Conservation (phyloP, 2,888 invertebrate genomes). For the Tipula helvola region DNA sequence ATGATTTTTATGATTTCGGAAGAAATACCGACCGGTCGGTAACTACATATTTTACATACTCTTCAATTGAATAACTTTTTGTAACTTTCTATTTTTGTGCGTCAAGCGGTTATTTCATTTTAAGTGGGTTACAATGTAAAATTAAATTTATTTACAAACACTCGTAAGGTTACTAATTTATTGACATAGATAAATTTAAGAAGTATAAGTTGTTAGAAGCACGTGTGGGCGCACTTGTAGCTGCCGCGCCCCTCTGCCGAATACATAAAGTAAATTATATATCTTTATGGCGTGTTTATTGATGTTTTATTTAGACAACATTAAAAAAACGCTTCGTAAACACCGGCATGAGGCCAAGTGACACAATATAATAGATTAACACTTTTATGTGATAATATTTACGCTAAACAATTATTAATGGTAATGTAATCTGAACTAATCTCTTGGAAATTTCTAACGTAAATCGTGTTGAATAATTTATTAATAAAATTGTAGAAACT, state of each 20-base stretch:
- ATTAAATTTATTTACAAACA: neutral
- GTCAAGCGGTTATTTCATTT: neutral
- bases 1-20: neutral
- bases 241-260: neutral
- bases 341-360: neutral
- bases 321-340: neutral
- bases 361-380: neutral
- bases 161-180: neutral
- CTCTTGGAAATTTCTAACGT: neutral
- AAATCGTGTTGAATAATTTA: neutral
- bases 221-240: neutral
- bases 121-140: neutral
- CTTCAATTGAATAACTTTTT: neutral
- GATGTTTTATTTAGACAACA: no score
- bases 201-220: neutral
- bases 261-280: no score
- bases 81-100: neutral
- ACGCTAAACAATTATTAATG: neutral
- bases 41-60: neutral
- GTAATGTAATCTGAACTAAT: neutral
- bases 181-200: neutral
- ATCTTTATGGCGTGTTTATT: no score
- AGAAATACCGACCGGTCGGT: neutral
- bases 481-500: neutral
- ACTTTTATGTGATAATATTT: neutral